Evolutionary conservation across 2,797 vertebrate genomes (phyloP).

Genomic region (Myoxocephalus aenaeus): DNA sequence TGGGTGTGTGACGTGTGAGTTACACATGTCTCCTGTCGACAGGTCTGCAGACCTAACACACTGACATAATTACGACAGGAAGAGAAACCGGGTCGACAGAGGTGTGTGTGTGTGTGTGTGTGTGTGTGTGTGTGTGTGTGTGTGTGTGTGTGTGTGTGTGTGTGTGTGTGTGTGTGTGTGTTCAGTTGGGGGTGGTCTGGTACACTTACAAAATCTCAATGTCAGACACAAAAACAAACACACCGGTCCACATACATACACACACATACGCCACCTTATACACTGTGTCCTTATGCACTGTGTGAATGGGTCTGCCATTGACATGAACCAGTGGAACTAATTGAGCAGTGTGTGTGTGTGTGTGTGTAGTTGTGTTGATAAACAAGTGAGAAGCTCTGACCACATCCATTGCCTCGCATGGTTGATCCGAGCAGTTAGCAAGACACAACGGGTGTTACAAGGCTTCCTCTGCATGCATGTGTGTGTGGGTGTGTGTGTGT

Average conservation of each 20-base stretch:
- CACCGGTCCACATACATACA: constrained; percentile 35
- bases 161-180: constrained; percentile 25
- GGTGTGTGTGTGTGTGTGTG: neutral
- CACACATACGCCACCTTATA: constrained; percentile 9
- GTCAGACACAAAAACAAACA: constrained; percentile 62
- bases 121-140: constrained; percentile 48
- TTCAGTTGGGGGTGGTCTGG: constrained; percentile 35
- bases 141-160: constrained; percentile 51
- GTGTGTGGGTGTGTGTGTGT: constrained; percentile 35
- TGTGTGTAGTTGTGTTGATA: constrained; percentile 24
- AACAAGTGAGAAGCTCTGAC: constrained; percentile 39
- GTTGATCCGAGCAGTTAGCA: constrained; percentile 67
- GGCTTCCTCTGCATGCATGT: constrained; percentile 22
- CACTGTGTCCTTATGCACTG: constrained; percentile 32
- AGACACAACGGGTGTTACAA: constrained; percentile 54
- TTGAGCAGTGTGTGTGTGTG: constrained; percentile 6
- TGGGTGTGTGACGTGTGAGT: neutral
- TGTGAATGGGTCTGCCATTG: constrained; percentile 31
- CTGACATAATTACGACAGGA: constrained; percentile 62
- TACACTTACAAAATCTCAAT: constrained; percentile 19
- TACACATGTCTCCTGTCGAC: constrained; percentile 52
- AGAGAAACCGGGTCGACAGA: constrained; percentile 46
- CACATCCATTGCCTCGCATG: constrained; percentile 54
- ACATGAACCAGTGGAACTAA: constrained; percentile 30
- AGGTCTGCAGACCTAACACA: constrained; percentile 61